Evolutionary conservation across 2,888 invertebrate species (phyloP), one percentile per base, ranked within the genome.

Genomic region (Catocala sponsa): DNA sequence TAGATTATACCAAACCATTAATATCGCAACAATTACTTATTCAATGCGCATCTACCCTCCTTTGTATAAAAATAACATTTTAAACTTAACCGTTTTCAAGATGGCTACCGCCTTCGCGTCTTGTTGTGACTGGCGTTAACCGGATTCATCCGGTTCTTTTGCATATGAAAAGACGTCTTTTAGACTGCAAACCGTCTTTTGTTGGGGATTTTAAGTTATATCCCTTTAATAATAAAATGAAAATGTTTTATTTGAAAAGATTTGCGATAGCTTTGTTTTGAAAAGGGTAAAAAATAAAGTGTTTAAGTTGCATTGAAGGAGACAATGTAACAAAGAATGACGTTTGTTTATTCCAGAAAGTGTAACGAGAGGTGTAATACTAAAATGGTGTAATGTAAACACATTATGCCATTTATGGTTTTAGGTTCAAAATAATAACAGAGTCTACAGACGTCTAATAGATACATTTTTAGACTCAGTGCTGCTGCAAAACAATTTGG

Each of bases 131-230:
- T 51, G 54, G 65, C 65, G 60, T 59, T 65, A 76, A 75, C 75
- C 50, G 70, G 70, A 78, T 76, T 75, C 57, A 78, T 70, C 72
- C 65, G 67, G 78, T 70, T 75, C 66, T 64, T 76, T 76, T 72
- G 78, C 78, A 76, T 76, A 77, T 77, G 78, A 76, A 76, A 76
- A 68, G 78, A 44, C 48, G 62, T 59, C 64, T 76, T 74, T 70
- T 59, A 72, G 63, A 77, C 70, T 57, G 55, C 57, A 69, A 72
- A 65, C 68, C 50, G 63, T 55, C 63, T 57, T 71, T 77, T 75
- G 75, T 77, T 38, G 50, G 54, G 57, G 53, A 64, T 72, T 46
- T 57, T 55, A 62, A 68, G 60, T 65, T 69, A 68, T 60, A 66
- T 76, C 59, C 62, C 54, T 74, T 74, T 72, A 57, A 64, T 65